Base-by-base conservation (phyloP, 2,797 vertebrate species). In the Graptemys geographica region DNA sequence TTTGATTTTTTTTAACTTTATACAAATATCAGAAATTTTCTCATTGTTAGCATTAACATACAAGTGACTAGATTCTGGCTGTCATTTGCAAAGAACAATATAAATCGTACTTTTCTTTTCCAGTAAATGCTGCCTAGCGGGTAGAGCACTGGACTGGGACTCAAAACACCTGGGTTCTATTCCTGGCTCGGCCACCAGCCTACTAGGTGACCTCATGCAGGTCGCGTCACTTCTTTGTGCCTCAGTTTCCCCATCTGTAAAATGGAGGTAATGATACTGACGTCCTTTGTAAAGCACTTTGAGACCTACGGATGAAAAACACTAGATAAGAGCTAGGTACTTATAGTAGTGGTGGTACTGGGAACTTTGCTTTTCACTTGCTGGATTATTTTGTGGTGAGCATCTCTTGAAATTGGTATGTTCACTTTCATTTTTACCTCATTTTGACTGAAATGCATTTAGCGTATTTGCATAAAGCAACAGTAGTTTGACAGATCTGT, bases 171-270 rank as follows among this genome's bases (percentile, higher is more conserved):
- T 41, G 81, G 11, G 37, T 44, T 27, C 21, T 87, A 3, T 49
- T 52, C 81, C 4, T n/a, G 6, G 2, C 65, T 85, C 81, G 1
- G 0, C 9, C 25, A 12, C 28, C 53, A 41, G 15, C n/a, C 5
- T 65, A n/a, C 8, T 65, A 65, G 31, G 33, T n/a, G 33, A n/a
- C 33, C 31, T 65, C 16, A 7, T 8, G 62, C 16, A 65, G 31
- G 15, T n/a, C 4, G 33, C 33, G 8, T 65, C 33, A 33, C 2
- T 13, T 33, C 16, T n/a, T 65, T 65, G 33, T 65, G 33, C 62
- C 33, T 65, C 16, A 18, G 33, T n/a, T n/a, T 62, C 12, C 57
- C 28, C 57, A 33, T 59, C 12, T 65, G 59, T 65, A 65, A 65
- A 69, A 69, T 37, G 62, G 31, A 16, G 59, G 4, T 69, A n/a